A percentile compares a stretch with the other conserved stretches of the same genome.
Evolutionary conservation across 1,140 invertebrate species (phyloP).

Genomic region (Nylanderia fulva): DNA sequence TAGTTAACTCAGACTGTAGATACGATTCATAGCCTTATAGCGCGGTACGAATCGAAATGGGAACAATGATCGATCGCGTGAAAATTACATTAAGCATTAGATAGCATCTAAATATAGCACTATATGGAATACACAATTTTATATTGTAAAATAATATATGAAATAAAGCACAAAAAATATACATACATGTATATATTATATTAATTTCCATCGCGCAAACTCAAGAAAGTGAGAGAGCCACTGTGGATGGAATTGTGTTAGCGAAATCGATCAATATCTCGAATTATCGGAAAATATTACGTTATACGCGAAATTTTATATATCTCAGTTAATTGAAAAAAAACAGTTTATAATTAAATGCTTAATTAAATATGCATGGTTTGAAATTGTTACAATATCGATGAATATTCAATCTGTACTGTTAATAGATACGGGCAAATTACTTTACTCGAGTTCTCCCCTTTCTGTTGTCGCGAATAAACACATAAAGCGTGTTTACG

Average conservation of each 20-base stretch:
- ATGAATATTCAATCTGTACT: constrained; percentile 3
- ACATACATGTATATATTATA: background rate
- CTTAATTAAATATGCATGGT: background rate
- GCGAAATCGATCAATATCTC: background rate
- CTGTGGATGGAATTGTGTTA: background rate
- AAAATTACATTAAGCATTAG: constrained; percentile 36
- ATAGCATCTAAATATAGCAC: constrained; percentile 25
- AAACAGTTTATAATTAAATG: background rate
- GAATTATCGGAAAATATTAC: background rate
- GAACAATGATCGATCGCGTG: constrained; percentile 39
- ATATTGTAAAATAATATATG: background rate
- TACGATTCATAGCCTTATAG: constrained; percentile 30
- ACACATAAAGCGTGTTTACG: background rate
- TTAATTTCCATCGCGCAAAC: background rate
- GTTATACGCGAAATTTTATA: background rate
- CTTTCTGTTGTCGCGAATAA: background rate
- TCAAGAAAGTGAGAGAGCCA: background rate
- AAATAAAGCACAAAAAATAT: background rate
- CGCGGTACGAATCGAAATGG: constrained; percentile 6
- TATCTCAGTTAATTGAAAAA: constrained; percentile 11
- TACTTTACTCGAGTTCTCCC: background rate
- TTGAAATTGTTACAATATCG: background rate
- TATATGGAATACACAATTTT: too few relatives aligned
- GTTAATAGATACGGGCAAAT: background rate
- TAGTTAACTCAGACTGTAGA: constrained; percentile 15